Evolutionary conservation across 2,888 invertebrate species (phyloP).

Genomic region (Phortica magna): DNA sequence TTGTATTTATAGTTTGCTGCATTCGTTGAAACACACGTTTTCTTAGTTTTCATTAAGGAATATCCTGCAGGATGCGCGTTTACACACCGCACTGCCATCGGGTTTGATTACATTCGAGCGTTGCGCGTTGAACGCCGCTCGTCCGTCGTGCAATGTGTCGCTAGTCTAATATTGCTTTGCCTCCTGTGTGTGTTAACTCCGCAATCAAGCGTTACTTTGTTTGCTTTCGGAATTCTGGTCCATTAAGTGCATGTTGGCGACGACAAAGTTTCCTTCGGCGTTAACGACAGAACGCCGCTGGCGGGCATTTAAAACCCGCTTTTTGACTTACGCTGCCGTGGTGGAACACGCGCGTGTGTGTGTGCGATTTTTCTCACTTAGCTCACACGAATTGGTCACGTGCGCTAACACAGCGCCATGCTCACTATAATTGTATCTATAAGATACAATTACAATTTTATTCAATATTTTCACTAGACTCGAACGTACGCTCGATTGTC

Average conservation of each 20-base stretch:
- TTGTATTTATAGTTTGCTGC: no score
- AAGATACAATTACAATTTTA: slow-evolving; percentile 68
- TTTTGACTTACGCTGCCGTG: slow-evolving; percentile 13
- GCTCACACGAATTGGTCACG: slow-evolving; percentile 55
- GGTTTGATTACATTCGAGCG: slow-evolving; percentile 28
- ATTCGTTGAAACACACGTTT: neutral
- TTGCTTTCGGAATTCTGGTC: slow-evolving; percentile 70
- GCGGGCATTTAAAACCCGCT: slow-evolving; percentile 38
- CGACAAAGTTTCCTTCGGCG: slow-evolving; percentile 28
- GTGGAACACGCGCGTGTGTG: neutral
- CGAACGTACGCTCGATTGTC: slow-evolving; percentile 29
- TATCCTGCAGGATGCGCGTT: neutral
- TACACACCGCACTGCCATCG: neutral
- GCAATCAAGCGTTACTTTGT: slow-evolving; percentile 71
- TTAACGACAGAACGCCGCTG: slow-evolving; percentile 46
- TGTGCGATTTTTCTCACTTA: slow-evolving; percentile 64
- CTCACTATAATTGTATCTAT: slow-evolving; percentile 67
- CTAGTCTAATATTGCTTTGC: neutral
- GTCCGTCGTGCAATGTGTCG: neutral
- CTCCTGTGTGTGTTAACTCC: slow-evolving; percentile 22
- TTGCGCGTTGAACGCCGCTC: neutral
- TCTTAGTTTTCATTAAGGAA: neutral
- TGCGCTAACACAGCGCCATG: slow-evolving; percentile 40
- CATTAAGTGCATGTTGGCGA: slow-evolving; percentile 58
- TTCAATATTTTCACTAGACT: slow-evolving; percentile 65